A percentile compares a stretch with the other conserved stretches of the same genome.
phyloP scores from a whole-genome alignment of 2,797 vertebrate species.

The Peromyscus melanophrys region DNA sequence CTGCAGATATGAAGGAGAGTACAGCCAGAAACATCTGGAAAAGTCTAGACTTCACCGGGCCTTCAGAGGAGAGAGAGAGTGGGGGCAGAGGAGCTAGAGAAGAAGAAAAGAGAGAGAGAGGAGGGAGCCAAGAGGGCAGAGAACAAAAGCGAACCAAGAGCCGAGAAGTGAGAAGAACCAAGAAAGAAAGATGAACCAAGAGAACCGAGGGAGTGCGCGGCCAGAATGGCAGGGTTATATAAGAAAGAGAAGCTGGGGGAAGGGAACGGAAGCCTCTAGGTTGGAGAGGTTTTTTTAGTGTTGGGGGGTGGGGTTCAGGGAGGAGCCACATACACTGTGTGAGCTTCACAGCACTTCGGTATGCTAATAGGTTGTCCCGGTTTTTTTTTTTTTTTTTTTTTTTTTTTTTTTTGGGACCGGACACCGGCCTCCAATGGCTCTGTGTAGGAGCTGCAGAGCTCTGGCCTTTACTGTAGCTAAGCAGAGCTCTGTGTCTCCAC shows the following conservation, averaged over 20 bases:
- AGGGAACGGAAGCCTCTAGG: background rate
- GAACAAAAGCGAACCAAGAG: background rate
- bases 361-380: background rate
- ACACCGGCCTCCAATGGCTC: background rate
- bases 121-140: background rate
- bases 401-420: background rate
- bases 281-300: background rate
- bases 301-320: background rate
- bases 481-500: background rate
- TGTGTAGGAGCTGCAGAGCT: background rate
- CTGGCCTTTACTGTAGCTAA: background rate
- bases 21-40: background rate
- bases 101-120: background rate
- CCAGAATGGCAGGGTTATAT: background rate
- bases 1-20: background rate
- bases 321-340: background rate
- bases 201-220: background rate
- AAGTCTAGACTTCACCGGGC: background rate
- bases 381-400: background rate
- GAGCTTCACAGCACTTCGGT: background rate
- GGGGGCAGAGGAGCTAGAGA: background rate
- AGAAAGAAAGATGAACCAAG: background rate
- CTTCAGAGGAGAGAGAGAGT: background rate
- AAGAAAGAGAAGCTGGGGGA: background rate
- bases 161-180: background rate